Percentiles rank a stretch among this genome's conserved stretches.
Evolutionary conservation across 2,888 invertebrate genomes (phyloP).

Genomic region (Synergus umbraculus): DNA sequence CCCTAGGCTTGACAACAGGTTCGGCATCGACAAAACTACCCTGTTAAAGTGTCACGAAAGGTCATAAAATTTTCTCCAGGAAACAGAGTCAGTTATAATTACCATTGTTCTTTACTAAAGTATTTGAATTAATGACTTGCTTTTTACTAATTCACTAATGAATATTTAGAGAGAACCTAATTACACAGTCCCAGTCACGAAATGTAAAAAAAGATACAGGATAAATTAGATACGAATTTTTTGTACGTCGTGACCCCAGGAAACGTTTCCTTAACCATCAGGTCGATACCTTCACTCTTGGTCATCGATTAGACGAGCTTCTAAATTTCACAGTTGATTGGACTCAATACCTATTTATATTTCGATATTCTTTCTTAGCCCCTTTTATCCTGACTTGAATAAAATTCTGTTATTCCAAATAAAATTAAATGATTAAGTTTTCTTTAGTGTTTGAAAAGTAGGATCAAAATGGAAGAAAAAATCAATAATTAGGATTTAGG

Average conservation of each 20-base stretch:
- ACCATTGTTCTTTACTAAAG: too few relatives aligned
- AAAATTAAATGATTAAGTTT: too few relatives aligned
- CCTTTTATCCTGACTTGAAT: too few relatives aligned
- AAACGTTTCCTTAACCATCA: background rate
- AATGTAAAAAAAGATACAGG: background rate
- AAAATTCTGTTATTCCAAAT: too few relatives aligned
- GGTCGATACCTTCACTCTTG: constrained; percentile 5
- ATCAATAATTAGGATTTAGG: background rate
- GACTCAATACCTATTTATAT: background rate
- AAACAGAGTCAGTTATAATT: too few relatives aligned
- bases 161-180: too few relatives aligned
- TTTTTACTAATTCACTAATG: too few relatives aligned
- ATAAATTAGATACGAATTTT: background rate
- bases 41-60: too few relatives aligned
- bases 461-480: background rate
- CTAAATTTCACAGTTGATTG: constrained; percentile 1
- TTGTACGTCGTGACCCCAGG: constrained; percentile 3
- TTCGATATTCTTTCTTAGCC: too few relatives aligned
- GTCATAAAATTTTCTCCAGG: too few relatives aligned
- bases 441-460: background rate
- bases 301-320: constrained; percentile 18
- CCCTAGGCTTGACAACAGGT: constrained; percentile 1
- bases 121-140: too few relatives aligned
- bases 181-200: background rate
- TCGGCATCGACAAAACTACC: constrained; percentile 22